Base-by-base conservation (phyloP, 2,797 vertebrate species). In the Morelia viridis region DNA sequence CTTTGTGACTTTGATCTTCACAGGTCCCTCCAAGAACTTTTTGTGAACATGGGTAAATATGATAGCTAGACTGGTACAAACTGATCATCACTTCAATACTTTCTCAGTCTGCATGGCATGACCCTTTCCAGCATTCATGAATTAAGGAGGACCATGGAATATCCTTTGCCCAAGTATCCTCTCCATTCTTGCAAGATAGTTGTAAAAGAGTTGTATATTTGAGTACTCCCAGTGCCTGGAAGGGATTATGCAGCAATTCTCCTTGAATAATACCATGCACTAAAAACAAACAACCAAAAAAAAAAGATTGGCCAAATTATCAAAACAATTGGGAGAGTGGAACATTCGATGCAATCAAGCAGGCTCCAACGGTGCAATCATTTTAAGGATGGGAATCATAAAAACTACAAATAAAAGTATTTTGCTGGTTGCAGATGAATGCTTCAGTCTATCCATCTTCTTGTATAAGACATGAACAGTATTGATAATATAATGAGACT, bases 161-260 rank as follows among this genome's bases (percentile, higher is more conserved):
- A 83, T 3, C 6, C 26, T n/a, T 53, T 9, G 2, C 7, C 12
- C 76, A 89, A 58, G 53, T 7, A 22, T 8, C 19, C n/a, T 50
- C 3, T 53, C 60, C 50, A 84, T 4, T 61, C 93, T 92, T 71
- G 28, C 93, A 76, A 91, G 53, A 46, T 19, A 76, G 35, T 76
- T 41, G 71, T 76, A 46, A 1, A 1, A 26, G 83, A 71, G 22
- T 61, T 57, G 3, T 91, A 86, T 91, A 0, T 0, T 58, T 93
- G 58, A 41, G 4, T 65, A 53, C 31, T 91, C 76, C 86, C 57
- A 57, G 8, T 46, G 26, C n/a, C 57, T 68, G 53, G 93, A 92
- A 92, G 91, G 87, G 31, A 85, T 90, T 93, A 10, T 62, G 24
- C 57, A 64, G 17, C 15, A 60, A 57, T 46, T 76, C 15, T 5